phyloP scores from a whole-genome alignment of 2,888 invertebrate genomes.

The Tipula confusa region DNA sequence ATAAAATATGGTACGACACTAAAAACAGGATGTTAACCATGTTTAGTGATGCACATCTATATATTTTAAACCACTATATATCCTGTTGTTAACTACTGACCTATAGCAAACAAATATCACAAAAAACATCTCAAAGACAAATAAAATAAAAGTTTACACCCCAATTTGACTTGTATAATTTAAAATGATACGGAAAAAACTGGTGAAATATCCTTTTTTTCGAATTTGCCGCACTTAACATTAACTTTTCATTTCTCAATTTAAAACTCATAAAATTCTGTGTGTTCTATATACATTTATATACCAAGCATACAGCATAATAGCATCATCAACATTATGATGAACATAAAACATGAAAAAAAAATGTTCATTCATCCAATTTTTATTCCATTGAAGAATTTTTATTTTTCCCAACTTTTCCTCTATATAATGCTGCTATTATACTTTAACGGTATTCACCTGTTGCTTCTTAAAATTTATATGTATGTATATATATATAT shows the following conservation, averaged over 20 bases:
- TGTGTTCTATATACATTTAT: neutral
- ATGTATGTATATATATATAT: neutral
- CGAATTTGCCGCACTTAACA: neutral
- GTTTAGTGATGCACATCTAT: neutral
- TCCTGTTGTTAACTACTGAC: neutral
- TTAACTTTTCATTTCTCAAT: constrained; percentile 20
- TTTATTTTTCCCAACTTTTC: constrained; percentile 4
- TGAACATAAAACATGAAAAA: neutral
- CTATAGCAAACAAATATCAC: neutral
- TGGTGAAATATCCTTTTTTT: no score
- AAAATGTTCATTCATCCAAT: constrained; percentile 20
- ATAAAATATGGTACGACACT: neutral
- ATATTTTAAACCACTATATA: neutral
- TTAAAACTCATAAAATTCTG: constrained; percentile 6
- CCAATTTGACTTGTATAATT: neutral
- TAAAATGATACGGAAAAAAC: neutral
- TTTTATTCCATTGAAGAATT: constrained; percentile 12
- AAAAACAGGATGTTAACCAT: neutral
- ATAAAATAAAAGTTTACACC: neutral
- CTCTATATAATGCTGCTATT: neutral
- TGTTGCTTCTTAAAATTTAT: neutral
- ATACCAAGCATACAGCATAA: neutral
- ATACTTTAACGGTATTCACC: constrained; percentile 1
- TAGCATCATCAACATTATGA: neutral
- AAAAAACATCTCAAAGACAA: neutral